Evolutionary conservation across 2,113 vertebrate genomes (phyloP).

Genomic region (Euleptes europaea): DNA sequence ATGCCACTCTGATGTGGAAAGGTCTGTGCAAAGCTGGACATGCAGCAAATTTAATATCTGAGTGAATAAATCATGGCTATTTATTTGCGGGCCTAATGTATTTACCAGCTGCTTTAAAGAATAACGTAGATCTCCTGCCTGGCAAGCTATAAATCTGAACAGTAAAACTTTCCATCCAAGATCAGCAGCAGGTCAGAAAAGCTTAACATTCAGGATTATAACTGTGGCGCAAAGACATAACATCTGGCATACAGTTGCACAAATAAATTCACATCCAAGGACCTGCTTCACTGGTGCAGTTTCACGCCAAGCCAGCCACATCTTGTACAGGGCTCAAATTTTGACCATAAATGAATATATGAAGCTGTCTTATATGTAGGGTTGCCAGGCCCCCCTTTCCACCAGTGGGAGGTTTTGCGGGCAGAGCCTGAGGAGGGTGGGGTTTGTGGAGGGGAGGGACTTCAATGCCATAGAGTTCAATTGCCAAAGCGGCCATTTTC

Average conservation of each 20-base stretch:
- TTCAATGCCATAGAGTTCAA: no score
- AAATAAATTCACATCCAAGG: neutral
- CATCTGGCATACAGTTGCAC: neutral
- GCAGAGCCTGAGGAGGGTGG: no score
- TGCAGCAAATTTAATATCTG: constrained; percentile 14
- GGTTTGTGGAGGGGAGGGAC: no score
- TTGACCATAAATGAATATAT: neutral
- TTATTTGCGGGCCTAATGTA: constrained; percentile 49
- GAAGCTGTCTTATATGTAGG: no score
- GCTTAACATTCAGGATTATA: neutral
- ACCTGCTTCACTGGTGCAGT: neutral
- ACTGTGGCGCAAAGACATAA: neutral
- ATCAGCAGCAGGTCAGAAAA: neutral
- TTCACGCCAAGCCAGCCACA: neutral
- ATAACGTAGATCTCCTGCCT: constrained; percentile 16
- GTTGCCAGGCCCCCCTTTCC: no score
- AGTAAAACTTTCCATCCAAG: neutral
- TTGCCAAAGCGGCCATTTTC: no score
- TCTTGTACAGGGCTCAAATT: neutral
- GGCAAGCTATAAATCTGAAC: constrained; percentile 17
- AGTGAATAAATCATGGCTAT: constrained; percentile 2
- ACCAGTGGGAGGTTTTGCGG: no score
- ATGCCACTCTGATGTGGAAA: neutral
- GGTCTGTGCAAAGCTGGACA: neutral
- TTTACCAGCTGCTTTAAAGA: constrained; percentile 10